Evolutionary conservation across 2,888 invertebrate species (phyloP).

Genomic region (Vesta saturnalis): DNA sequence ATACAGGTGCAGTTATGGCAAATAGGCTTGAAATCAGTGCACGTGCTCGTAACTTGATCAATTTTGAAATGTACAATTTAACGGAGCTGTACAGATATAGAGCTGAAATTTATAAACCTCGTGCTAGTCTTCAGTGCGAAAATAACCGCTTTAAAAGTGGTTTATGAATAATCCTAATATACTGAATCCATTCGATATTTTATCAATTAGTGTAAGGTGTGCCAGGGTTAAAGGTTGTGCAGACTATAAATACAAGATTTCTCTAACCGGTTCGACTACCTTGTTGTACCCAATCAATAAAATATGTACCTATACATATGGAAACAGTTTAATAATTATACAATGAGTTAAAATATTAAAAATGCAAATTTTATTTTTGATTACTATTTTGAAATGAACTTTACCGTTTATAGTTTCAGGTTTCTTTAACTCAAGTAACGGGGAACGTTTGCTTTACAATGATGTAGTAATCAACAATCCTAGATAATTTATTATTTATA

Average conservation of each 20-base stretch:
- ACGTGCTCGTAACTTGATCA: not conserved
- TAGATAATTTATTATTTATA: not conserved
- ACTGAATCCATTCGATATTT: constrained; percentile 54
- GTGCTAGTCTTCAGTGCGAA: constrained; percentile 22
- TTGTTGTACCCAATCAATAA: constrained; percentile 40
- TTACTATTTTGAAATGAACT: constrained; percentile 19
- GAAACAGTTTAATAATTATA: constrained; percentile 38
- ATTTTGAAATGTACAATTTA: not conserved
- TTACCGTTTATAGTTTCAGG: constrained; percentile 26
- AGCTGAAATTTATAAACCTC: constrained; percentile 15
- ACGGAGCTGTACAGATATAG: constrained; percentile 11
- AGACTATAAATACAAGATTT: constrained; percentile 41
- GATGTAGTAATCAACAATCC: constrained; percentile 4
- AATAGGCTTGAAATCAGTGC: not conserved
- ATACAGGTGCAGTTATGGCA: not conserved
- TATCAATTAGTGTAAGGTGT: constrained; percentile 57
- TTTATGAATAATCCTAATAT: constrained; percentile 50
- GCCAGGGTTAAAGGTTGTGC: constrained; percentile 51
- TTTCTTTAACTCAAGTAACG: constrained; percentile 22
- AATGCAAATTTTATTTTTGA: constrained; percentile 32
- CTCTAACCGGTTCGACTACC: constrained; percentile 37
- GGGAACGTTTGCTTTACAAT: not conserved
- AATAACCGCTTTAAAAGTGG: constrained; percentile 45
- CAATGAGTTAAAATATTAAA: constrained; percentile 32
- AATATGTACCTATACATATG: constrained; percentile 36